These are phyloP conservation scores for Boleophthalmus pectinirostris DNA, from an alignment of 2,113 vertebrate genomes.

Conservation along the genomic window DNA sequence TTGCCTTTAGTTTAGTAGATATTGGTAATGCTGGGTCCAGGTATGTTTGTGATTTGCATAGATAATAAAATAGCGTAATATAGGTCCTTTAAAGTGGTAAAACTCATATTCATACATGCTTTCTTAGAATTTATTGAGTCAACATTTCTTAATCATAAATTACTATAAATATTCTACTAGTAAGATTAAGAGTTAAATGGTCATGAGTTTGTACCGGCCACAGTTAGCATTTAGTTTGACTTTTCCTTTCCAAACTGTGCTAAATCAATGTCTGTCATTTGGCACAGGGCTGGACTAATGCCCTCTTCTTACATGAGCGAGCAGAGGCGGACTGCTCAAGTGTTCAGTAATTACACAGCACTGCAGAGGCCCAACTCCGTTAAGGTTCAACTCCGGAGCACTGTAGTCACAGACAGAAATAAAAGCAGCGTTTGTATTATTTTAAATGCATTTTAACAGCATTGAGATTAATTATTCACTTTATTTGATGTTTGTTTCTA, in stretches of 20 bases:
- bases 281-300: slow-evolving; percentile 48
- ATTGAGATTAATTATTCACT: not conserved
- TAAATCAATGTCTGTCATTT: slow-evolving; percentile 55
- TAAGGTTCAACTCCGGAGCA: slow-evolving; percentile 22
- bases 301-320: slow-evolving; percentile 39
- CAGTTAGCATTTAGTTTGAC: slow-evolving; percentile 17
- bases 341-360: slow-evolving; percentile 56
- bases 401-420: slow-evolving; percentile 10
- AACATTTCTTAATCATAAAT: too few relatives aligned
- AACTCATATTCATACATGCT: too few relatives aligned
- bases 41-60: too few relatives aligned
- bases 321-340: slow-evolving; percentile 50
- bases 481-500: not conserved
- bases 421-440: not conserved
- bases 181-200: slow-evolving; percentile 8
- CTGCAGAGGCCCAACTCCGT: slow-evolving; percentile 44
- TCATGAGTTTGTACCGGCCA: slow-evolving; percentile 12
- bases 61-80: too few relatives aligned
- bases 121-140: too few relatives aligned
- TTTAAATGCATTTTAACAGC: not conserved
- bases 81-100: too few relatives aligned
- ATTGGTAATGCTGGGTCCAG: too few relatives aligned
- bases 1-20: too few relatives aligned
- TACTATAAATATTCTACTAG: too few relatives aligned
- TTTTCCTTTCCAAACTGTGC: slow-evolving; percentile 21